Evolutionary conservation across 2,113 vertebrate genomes (phyloP).

Genomic region (Chaetodon auriga): DNA sequence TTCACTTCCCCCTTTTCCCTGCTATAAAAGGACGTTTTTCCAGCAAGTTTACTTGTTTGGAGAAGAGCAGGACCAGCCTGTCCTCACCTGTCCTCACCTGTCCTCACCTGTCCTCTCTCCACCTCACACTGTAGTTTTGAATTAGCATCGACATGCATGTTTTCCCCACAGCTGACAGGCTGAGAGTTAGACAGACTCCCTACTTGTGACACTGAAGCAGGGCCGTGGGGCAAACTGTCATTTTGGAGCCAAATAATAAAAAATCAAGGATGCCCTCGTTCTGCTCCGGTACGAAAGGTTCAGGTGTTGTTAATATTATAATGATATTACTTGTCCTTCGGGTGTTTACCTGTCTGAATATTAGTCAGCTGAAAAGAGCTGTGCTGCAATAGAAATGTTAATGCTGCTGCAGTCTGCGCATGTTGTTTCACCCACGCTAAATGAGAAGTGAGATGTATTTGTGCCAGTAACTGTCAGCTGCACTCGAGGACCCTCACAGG

Average conservation of each 20-base stretch:
- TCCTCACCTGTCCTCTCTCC: not conserved
- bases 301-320: conserved; percentile 12
- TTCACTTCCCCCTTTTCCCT: not conserved
- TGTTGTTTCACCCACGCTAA: not conserved
- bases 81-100: not conserved
- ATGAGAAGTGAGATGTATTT: not conserved
- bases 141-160: conserved; percentile 5
- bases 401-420: not conserved
- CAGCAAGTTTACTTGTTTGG: conserved; percentile 5
- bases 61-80: not conserved
- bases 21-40: not conserved
- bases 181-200: conserved; percentile 14
- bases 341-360: conserved; percentile 15
- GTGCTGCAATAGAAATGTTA: not conserved
- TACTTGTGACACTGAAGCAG: conserved; percentile 27
- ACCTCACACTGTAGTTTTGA: conserved; percentile 24
- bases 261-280: not conserved
- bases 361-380: not conserved
- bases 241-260: conserved; percentile 15
- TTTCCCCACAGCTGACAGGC: conserved; percentile 35
- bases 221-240: conserved; percentile 27
- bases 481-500: not conserved
- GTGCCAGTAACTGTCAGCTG: not conserved
- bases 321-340: conserved; percentile 16
- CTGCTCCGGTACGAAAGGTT: conserved; percentile 1